Evolutionary conservation across 2,797 vertebrate species (phyloP).

Genomic region (Chiroxiphia lanceolata): DNA sequence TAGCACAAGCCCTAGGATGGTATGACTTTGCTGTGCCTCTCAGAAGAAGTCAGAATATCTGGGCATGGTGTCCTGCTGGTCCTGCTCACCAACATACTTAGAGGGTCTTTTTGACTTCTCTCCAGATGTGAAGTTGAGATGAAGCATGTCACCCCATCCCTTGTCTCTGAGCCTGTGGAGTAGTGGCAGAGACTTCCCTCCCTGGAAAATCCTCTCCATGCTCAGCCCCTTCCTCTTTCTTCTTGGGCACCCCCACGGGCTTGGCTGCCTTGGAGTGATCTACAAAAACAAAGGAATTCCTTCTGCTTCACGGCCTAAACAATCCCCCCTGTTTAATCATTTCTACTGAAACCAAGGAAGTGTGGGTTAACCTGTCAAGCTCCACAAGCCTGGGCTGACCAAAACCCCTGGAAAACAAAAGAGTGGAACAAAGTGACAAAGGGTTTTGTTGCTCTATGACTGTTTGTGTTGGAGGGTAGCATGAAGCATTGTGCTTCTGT

Average conservation of each 20-base stretch:
- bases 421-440: constrained; percentile 57
- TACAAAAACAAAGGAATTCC: constrained; percentile 64
- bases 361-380: constrained; percentile 70
- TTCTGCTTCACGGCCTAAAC: constrained; percentile 51
- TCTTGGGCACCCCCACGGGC: background rate
- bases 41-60: background rate
- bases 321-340: constrained; percentile 67
- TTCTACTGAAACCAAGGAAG: constrained; percentile 14
- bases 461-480: constrained; percentile 42
- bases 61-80: background rate
- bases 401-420: constrained; percentile 63
- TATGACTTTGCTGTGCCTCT: background rate
- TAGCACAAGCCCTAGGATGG: background rate
- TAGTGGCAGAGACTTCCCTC: background rate
- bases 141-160: fast-evolving
- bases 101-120: background rate
- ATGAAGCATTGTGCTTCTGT: constrained; percentile 7
- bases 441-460: constrained; percentile 40
- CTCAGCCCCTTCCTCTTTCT: background rate
- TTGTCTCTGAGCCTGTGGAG: background rate
- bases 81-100: background rate
- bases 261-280: constrained; percentile 21
- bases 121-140: background rate
- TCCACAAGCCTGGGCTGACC: constrained; percentile 35
- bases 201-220: background rate